Evolutionary conservation across 2,113 vertebrate species (phyloP).

Genomic region (Suncus etruscus): DNA sequence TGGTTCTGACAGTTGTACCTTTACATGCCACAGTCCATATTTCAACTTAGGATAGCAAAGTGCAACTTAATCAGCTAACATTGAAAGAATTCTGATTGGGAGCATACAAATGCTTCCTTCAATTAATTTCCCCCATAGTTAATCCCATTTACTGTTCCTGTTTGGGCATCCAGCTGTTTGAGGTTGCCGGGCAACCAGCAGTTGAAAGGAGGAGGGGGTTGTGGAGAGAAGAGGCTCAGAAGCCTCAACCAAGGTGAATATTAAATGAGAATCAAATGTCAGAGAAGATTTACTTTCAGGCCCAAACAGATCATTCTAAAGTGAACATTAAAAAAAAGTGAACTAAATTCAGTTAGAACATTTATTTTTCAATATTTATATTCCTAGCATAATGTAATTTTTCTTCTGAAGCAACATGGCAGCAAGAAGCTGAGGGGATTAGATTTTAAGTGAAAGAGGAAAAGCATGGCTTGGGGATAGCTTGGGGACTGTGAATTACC

Average conservation of each 20-base stretch:
- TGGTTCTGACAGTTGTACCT: background rate
- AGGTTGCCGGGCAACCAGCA: conserved; percentile 78
- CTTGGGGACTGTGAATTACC: conserved; percentile 45
- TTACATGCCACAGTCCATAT: background rate
- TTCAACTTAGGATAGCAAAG: conserved; percentile 50
- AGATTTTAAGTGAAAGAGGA: conserved; percentile 67
- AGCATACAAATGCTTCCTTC: conserved; percentile 74
- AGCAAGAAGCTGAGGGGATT: conserved; percentile 64
- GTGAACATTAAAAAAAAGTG: conserved; percentile 50
- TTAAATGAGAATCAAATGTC: conserved; percentile 69
- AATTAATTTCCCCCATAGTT: conserved; percentile 81
- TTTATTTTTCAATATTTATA: conserved; percentile 66
- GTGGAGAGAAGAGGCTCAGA: conserved; percentile 11
- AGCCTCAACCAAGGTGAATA: conserved; percentile 68
- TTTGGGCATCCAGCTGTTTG: conserved; percentile 80
- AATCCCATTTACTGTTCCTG: conserved; percentile 80
- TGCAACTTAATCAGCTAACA: conserved; percentile 62
- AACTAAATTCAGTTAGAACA: conserved; percentile 52
- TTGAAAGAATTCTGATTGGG: conserved; percentile 72
- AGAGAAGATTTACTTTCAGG: conserved; percentile 64
- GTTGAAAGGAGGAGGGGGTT: conserved; percentile 43
- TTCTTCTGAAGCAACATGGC: conserved; percentile 59
- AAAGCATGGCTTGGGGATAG: conserved; percentile 62
- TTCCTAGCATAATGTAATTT: conserved; percentile 65
- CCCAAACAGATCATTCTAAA: conserved; percentile 55